phyloP scores from a whole-genome alignment of 2,797 vertebrate species.

The Euthynnus affinis region DNA sequence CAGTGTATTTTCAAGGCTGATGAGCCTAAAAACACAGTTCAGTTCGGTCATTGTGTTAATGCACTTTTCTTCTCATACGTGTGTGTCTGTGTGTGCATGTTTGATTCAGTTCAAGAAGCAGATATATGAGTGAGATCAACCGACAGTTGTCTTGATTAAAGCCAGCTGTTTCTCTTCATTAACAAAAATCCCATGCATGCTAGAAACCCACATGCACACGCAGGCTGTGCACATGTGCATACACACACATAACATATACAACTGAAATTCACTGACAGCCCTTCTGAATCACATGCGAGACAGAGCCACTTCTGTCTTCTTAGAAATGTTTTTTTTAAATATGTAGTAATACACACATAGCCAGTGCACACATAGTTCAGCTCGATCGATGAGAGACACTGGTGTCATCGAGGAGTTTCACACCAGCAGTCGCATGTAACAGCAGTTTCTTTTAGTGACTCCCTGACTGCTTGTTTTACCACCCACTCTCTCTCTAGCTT shows the following conservation, averaged over 20 bases:
- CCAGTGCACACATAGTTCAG: conserved; percentile 7
- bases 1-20: neutral
- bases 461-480: neutral
- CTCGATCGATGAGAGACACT: conserved; percentile 14
- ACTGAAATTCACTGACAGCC: neutral
- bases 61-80: neutral
- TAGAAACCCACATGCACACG: neutral
- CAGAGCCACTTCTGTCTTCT: neutral
- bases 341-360: neutral
- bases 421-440: neutral
- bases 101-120: conserved; percentile 4
- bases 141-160: conserved; percentile 56
- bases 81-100: neutral
- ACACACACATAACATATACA: neutral
- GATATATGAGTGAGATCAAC: conserved; percentile 38
- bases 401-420: conserved; percentile 13
- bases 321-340: neutral
- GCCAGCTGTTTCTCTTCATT: conserved; percentile 65
- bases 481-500: neutral
- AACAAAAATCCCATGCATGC: conserved; percentile 33
- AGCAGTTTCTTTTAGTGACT: conserved; percentile 12
- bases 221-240: neutral
- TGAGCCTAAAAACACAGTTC: neutral
- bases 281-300: neutral
- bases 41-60: neutral